phyloP scores from a whole-genome alignment of 2,888 invertebrate genomes.

The Drosophila bunnanda region DNA sequence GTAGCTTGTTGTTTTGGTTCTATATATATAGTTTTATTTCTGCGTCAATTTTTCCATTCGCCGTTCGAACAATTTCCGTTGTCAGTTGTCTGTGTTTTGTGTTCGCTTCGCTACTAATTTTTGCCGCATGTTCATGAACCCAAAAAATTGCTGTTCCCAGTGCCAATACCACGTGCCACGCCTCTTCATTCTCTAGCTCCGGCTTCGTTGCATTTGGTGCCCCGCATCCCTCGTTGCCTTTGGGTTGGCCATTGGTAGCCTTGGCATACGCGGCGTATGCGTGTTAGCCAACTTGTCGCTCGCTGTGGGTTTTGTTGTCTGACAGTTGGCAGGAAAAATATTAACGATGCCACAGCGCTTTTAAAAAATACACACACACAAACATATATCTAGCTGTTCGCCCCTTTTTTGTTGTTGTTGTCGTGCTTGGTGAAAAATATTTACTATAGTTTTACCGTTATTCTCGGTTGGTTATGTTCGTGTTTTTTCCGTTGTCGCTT shows the following conservation, averaged over 20 bases:
- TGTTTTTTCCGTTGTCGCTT: constrained; percentile 66
- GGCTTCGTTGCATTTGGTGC: background rate
- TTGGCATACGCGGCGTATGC: constrained; percentile 66
- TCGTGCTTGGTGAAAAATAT: constrained; percentile 39
- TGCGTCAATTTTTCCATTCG: constrained; percentile 49
- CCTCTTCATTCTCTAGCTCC: background rate
- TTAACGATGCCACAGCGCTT: constrained; percentile 46
- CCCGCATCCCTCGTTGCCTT: background rate
- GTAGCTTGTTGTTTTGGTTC: background rate
- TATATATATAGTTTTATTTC: constrained; percentile 30
- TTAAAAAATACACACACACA: constrained; percentile 26
- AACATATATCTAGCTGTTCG: constrained; percentile 6
- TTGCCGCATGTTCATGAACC: constrained; percentile 68
- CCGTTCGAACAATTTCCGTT: constrained; percentile 62
- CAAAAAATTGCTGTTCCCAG: constrained; percentile 56
- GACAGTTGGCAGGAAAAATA: constrained; percentile 58
- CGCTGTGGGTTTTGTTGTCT: constrained; percentile 40
- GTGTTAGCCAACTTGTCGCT: constrained; percentile 52
- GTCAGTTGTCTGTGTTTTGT: constrained; percentile 59
- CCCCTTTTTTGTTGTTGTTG: constrained; percentile 4
- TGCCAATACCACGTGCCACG: constrained; percentile 33
- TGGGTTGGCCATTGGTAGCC: constrained; percentile 14
- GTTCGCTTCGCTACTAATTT: constrained; percentile 67
- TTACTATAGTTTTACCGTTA: constrained; percentile 44
- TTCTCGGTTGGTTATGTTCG: constrained; percentile 46